Evolutionary conservation across 2,113 vertebrate genomes (phyloP).

Genomic region (Chinchilla lanigera): DNA sequence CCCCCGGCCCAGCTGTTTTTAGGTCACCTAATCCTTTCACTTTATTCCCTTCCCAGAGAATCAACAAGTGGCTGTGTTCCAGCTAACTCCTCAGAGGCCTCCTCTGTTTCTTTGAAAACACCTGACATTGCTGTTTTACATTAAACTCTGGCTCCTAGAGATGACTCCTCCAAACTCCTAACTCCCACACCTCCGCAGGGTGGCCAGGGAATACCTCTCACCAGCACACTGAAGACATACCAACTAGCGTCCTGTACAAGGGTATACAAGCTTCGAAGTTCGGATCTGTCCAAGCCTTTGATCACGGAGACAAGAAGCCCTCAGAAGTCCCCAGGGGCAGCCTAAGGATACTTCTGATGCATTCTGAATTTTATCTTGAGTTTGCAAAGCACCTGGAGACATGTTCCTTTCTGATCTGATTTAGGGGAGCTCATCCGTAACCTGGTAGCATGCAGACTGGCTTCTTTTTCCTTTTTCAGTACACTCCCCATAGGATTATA

Average conservation of each 20-base stretch:
- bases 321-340: background rate
- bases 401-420: background rate
- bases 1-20: conserved; percentile 66
- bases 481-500: background rate
- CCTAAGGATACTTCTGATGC: background rate
- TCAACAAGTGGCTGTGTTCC: conserved; percentile 40
- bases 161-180: background rate
- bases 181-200: too few species aligned
- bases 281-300: background rate
- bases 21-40: conserved; percentile 60
- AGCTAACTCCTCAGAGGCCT: background rate
- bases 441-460: background rate
- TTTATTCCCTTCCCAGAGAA: conserved; percentile 23
- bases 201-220: background rate
- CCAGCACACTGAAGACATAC: background rate
- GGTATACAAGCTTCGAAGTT: background rate
- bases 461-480: background rate
- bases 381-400: conserved; percentile 22
- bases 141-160: background rate
- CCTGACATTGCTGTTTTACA: background rate
- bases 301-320: background rate
- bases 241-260: background rate
- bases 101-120: conserved; percentile 29
- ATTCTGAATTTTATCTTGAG: conserved; percentile 48
- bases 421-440: background rate